phyloP scores from a whole-genome alignment of 1,140 invertebrate species.

The Drosophila elegans region DNA sequence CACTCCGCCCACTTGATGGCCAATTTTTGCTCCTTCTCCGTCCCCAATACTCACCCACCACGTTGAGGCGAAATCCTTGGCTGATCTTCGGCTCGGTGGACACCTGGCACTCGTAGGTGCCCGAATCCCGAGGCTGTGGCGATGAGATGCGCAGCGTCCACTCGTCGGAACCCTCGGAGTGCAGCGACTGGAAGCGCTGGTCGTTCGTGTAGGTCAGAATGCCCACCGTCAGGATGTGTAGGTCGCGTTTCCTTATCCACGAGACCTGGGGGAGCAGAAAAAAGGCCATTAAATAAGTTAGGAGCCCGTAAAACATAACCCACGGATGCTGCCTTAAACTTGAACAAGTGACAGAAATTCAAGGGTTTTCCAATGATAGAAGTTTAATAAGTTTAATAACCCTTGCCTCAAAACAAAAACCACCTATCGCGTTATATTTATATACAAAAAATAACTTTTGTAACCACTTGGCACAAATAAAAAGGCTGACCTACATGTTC shows the following conservation, averaged over 20 bases:
- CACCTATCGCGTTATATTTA: neutral
- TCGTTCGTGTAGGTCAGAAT: conserved; percentile 91
- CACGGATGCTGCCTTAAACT: no score
- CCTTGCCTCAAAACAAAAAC: neutral
- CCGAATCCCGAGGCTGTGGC: conserved; percentile 90
- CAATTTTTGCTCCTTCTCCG: neutral
- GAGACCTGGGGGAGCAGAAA: conserved; percentile 87
- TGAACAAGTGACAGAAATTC: no score
- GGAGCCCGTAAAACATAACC: no score
- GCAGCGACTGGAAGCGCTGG: conserved; percentile 90
- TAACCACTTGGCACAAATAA: neutral
- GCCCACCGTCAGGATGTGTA: conserved; percentile 91
- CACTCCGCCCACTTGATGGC: conserved; percentile 31
- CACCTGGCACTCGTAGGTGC: conserved; percentile 94
- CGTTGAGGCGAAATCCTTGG: conserved; percentile 91
- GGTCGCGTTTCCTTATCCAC: conserved; percentile 91
- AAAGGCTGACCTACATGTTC: conserved; percentile 17
- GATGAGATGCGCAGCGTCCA: conserved; percentile 94
- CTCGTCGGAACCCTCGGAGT: conserved; percentile 93
- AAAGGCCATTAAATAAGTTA: neutral
- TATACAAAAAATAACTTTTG: conserved; percentile 3
- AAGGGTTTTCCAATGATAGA: neutral
- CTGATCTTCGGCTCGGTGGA: conserved; percentile 95
- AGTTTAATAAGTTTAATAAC: neutral
- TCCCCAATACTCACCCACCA: conserved; percentile 90